These are phyloP conservation scores for Drosophila insularis DNA, from an alignment of 1,140 invertebrate species.

Conservation along the genomic window DNA sequence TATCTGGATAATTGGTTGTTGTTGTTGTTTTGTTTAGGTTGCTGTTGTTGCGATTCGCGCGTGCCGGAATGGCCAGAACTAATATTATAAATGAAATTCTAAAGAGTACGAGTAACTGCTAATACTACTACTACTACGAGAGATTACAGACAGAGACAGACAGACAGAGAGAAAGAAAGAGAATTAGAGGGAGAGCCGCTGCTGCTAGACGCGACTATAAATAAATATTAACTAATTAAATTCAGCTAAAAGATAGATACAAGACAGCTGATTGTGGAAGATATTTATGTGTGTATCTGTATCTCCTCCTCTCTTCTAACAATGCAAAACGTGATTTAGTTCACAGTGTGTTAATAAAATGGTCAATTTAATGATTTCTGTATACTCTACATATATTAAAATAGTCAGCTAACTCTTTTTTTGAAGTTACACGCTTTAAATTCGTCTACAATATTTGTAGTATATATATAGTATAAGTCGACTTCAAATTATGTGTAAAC, in stretches of 20 bases:
- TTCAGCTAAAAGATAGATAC: slow-evolving; percentile 43
- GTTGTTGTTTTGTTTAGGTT: slow-evolving; percentile 61
- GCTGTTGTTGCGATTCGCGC: slow-evolving; percentile 30
- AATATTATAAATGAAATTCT: slow-evolving; percentile 42
- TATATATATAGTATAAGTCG: no score
- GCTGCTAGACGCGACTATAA: slow-evolving; percentile 69
- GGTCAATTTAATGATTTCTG: background rate
- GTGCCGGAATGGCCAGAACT: slow-evolving; percentile 71
- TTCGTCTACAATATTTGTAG: no score
- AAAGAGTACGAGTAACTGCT: slow-evolving; percentile 2
- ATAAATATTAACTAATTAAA: slow-evolving; percentile 78
- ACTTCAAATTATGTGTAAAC: no score
- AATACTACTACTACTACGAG: slow-evolving; percentile 15
- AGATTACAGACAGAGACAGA: background rate
- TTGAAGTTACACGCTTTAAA: no score
- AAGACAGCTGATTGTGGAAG: slow-evolving; percentile 30
- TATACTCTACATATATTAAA: background rate
- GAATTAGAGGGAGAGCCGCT: slow-evolving; percentile 11
- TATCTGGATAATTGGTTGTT: slow-evolving; percentile 34
- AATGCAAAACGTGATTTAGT: slow-evolving; percentile 30
- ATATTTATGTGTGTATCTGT: background rate
- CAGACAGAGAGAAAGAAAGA: slow-evolving; percentile 6
- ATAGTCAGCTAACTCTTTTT: no score
- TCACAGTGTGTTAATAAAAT: background rate
- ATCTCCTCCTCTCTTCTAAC: background rate